A percentile compares a stretch with the other conserved stretches of the same genome.
These are phyloP conservation scores for Listronotus bonariensis DNA, from an alignment of 1,140 invertebrate genomes.

Conservation along the genomic window DNA sequence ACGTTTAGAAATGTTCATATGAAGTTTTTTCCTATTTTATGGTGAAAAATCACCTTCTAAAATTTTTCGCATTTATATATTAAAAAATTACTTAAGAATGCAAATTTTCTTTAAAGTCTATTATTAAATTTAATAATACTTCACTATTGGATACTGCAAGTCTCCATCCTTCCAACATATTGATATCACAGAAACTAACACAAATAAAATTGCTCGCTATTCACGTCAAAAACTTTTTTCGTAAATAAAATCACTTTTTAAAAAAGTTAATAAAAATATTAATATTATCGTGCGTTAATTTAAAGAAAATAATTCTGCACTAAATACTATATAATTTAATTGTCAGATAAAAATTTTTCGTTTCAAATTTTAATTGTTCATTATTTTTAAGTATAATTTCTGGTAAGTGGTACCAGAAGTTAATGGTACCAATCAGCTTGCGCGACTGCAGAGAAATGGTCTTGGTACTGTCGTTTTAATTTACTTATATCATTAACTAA, in stretches of 20 bases:
- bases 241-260: slow-evolving; percentile 4
- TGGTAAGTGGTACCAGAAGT: neutral
- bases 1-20: too few relatives aligned
- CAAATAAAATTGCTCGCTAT: slow-evolving; percentile 6
- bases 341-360: too few relatives aligned
- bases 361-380: too few relatives aligned
- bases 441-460: slow-evolving; percentile 15
- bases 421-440: slow-evolving; percentile 4
- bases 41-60: too few relatives aligned
- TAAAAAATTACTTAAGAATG: too few relatives aligned
- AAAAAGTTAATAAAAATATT: neutral
- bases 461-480: slow-evolving; percentile 10
- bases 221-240: slow-evolving; percentile 15
- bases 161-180: slow-evolving; percentile 32
- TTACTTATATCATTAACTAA: slow-evolving; percentile 35
- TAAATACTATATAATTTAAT: too few relatives aligned
- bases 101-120: too few relatives aligned
- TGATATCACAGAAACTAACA: slow-evolving; percentile 12
- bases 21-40: too few relatives aligned
- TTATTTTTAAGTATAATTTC: too few relatives aligned
- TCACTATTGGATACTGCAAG: slow-evolving; percentile 30
- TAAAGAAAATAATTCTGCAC: too few relatives aligned
- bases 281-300: neutral
- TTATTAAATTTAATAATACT: slow-evolving; percentile 5
- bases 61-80: too few relatives aligned